Base-by-base conservation (phyloP, 53 echinoderm and acorn worm genomes). In the Astropecten irregularis region DNA sequence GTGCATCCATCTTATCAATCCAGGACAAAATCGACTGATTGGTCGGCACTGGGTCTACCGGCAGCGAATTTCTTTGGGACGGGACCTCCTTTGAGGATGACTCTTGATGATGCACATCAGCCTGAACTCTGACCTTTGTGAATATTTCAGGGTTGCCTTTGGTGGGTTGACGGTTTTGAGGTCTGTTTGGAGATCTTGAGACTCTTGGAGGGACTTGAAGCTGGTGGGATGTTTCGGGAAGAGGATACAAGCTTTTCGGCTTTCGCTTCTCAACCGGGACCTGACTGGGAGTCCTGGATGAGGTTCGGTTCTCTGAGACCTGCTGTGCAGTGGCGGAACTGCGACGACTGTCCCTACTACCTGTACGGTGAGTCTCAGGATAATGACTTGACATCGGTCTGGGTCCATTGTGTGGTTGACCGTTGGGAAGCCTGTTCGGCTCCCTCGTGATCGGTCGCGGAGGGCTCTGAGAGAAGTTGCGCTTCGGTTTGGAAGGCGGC, bases 401-500 rank as follows among this genome's bases (percentile, higher is more conserved):
- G 31, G 79, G n/a, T n/a, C 44, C 76, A 1, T 23, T 57, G 38
- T 38, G 37, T 2, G 19, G 50, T 19, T 48, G 47, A 9, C 79
- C 48, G 7, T 79, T 79, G 11, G 79, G 4, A 2, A 47, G 13
- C 0, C 7, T 22, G 16, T 28, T 18, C 13, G 61, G 11, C n/a
- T 47, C 46, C 28, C 23, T 42, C 8, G 31, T 30, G 1, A 61
- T 8, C 31, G 33, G 79, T 16, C 79, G 58, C 2, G 79, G 79
- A 29, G 79, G 79, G 23, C 79, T 79, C 32, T 61, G 61, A 2
- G 79, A 61, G 20, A 79, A 79, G 51, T 47, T 56, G 0, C 79
- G 79, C 61, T 79, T 56, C 10, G 79, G 79, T 63, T 79, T 79
- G 11, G 46, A 4, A 0, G 79, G 70, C 19, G 70, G 79, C 39